Conservation (phyloP, 2,797 vertebrate species). For the Saxicola maurus region DNA sequence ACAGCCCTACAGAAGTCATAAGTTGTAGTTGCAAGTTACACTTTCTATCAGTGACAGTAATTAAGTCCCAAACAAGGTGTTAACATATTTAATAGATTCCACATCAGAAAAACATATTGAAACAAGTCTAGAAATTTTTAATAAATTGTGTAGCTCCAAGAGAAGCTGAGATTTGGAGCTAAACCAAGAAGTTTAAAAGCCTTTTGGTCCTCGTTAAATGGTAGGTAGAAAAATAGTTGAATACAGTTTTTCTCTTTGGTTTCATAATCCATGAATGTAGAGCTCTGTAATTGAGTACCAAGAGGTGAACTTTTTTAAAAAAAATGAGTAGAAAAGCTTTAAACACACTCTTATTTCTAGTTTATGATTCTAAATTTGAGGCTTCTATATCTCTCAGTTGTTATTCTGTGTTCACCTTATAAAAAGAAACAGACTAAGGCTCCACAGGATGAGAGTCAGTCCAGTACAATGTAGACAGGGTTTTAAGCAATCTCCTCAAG, state of each 20-base stretch:
- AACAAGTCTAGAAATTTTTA: neutral
- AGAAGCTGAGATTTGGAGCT: neutral
- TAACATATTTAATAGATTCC: neutral
- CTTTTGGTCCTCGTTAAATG: neutral
- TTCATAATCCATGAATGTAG: neutral
- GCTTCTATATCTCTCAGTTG: neutral
- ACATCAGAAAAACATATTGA: neutral
- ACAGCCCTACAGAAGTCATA: neutral
- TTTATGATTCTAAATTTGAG: neutral
- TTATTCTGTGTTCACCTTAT: neutral
- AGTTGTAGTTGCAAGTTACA: neutral
- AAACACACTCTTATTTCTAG: neutral
- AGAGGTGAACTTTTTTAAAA: neutral
- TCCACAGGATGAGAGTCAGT: neutral
- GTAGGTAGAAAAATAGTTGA: neutral
- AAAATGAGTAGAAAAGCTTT: neutral
- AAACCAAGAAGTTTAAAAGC: neutral
- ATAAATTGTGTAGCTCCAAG: neutral
- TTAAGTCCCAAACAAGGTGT: neutral
- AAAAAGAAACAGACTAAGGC: neutral
- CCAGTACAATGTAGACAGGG: neutral
- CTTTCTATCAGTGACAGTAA: neutral
- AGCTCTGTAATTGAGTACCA: neutral
- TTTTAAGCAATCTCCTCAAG: constrained; percentile 2
- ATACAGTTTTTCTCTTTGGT: neutral